Evolutionary conservation across 2,113 vertebrate genomes (phyloP), one percentile per base, ranked within the genome.

Genomic region (Mola mola): DNA sequence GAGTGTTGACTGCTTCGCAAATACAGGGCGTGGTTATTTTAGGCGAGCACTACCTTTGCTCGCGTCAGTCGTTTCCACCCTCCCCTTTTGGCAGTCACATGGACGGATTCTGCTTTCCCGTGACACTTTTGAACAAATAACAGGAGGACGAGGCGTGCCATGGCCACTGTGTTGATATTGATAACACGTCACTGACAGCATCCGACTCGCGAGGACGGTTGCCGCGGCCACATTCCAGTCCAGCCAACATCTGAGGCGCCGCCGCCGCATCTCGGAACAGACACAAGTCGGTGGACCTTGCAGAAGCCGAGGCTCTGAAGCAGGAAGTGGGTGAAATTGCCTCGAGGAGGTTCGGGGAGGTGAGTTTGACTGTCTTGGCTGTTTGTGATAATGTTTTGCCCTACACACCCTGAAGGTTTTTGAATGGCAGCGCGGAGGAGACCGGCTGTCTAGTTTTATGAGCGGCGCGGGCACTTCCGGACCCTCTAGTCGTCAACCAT

Each of bases 101-200:
- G 91, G 78, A 3, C 48, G 9, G n/a, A 20, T 11, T 47, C 51
- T 53, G 57, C 10, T 43, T 67, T 84, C 89, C 61, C 89, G 85
- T 91, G 88, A 90, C 87, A 53, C 40, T 66, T 84, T 47, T 12
- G 64, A 76, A 70, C 80, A 84, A 84, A 90, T 85, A 87, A 79
- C 2, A 66, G n/a, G 2, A 25, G 48, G 22, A 28, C 72, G 57
- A 84, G 84, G 84, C 86, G 86, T 75, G 82, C 13, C 77, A 59
- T 33, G 56, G 47, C 51, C 26, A 47, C 53, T 4, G 24, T 38
- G 52, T 66, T 78, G 29, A 78, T 50, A 82, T 76, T 84, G 78
- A 55, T 56, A 22, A 70, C 46, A 26, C 57, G 11, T 70, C 44
- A 44, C 15, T 40, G 17, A n/a, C 77, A 69, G 68, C 79, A 68